These are phyloP conservation scores for Ceratina australensis DNA, from an alignment of 1,140 invertebrate genomes.

Conservation along the genomic window DNA sequence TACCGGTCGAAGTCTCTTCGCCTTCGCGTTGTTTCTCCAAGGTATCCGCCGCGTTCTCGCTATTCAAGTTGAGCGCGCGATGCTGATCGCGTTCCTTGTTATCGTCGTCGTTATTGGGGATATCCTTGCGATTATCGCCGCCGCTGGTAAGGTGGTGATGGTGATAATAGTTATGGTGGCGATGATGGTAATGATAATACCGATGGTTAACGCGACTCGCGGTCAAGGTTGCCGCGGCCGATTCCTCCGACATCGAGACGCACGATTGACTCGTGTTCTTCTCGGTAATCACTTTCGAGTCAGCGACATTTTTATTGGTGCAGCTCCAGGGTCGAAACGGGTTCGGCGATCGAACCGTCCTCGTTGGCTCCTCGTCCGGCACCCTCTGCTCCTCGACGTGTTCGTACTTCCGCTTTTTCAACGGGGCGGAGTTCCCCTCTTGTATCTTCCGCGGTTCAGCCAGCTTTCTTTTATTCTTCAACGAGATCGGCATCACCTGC, in stretches of 20 bases:
- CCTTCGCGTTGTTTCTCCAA: constrained; percentile 43
- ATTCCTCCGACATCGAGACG: not conserved
- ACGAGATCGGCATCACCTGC: constrained; percentile 82
- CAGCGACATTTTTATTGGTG: constrained; percentile 42
- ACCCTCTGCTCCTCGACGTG: constrained; percentile 70
- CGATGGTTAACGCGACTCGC: not conserved
- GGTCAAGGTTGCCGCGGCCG: not conserved
- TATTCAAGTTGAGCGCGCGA: not conserved
- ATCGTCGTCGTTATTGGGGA: not conserved
- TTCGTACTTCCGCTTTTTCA: constrained; percentile 84
- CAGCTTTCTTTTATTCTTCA: constrained; percentile 83
- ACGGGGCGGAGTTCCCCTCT: constrained; percentile 78
- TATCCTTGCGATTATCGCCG: not conserved
- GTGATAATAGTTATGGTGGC: not conserved
- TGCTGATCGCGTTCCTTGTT: not conserved
- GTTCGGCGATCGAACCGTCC: constrained; percentile 69
- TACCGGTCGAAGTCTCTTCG: constrained; percentile 41
- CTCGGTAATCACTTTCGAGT: constrained; percentile 53
- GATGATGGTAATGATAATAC: not conserved
- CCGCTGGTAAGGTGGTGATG: not conserved
- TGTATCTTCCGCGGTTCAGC: constrained; percentile 83
- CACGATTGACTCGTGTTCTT: not conserved
- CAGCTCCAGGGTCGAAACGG: constrained; percentile 82
- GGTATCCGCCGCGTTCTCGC: not conserved
- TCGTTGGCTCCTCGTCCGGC: constrained; percentile 71